These are phyloP conservation scores for Toxotes jaculatrix DNA, from an alignment of 2,113 vertebrate species.

Conservation along the genomic window DNA sequence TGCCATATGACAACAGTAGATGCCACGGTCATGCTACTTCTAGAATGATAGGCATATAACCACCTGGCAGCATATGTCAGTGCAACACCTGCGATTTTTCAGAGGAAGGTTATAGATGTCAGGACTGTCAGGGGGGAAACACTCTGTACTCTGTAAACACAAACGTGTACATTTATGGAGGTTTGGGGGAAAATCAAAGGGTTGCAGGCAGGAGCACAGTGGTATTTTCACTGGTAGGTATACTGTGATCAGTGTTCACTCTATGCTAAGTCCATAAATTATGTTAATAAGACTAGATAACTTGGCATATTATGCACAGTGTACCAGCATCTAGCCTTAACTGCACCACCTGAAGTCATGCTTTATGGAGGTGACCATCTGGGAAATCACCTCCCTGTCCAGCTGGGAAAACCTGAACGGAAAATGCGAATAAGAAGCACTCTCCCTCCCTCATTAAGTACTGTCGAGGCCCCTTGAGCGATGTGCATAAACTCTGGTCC, in stretches of 20 bases:
- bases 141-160: neutral
- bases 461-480: constrained; percentile 47
- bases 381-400: constrained; percentile 67
- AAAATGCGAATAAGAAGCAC: constrained; percentile 55
- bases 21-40: constrained; percentile 31
- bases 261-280: constrained; percentile 29
- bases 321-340: constrained; percentile 27
- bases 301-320: constrained; percentile 21
- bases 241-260: neutral
- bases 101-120: neutral
- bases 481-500: constrained; percentile 57
- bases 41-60: constrained; percentile 26
- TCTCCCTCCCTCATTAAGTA: constrained; percentile 62
- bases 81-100: constrained; percentile 47
- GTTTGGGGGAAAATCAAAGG: neutral
- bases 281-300: constrained; percentile 54
- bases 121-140: neutral
- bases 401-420: constrained; percentile 57
- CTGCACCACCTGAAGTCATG: constrained; percentile 57
- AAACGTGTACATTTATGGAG: neutral
- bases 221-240: neutral
- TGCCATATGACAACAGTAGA: constrained; percentile 42
- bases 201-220: neutral
- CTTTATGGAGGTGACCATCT: constrained; percentile 66
- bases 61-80: constrained; percentile 45